Evolutionary conservation across 2,888 invertebrate genomes (phyloP).

Genomic region (Agrochola lota): DNA sequence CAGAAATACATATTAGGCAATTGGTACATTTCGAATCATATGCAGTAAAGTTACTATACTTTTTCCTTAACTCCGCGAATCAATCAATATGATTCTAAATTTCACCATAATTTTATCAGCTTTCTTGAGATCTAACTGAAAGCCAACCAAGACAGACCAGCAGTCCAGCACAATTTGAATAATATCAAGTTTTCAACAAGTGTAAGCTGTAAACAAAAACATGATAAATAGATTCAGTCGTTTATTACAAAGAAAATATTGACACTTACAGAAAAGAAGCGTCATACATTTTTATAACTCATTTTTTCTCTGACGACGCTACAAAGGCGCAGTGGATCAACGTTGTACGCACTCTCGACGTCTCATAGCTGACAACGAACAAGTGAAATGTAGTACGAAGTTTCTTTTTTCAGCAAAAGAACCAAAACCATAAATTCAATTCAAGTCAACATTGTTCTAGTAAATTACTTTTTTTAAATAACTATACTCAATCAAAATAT

Average conservation of each 20-base stretch:
- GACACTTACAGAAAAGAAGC: constrained; percentile 3
- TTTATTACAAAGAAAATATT: constrained; percentile 2
- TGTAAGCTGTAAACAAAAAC: neutral
- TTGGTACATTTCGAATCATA: too few species aligned
- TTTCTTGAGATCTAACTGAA: neutral
- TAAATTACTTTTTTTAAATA: constrained; percentile 20
- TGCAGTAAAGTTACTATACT: too few species aligned
- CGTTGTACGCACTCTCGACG: constrained; percentile 68
- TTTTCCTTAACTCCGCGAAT: too few species aligned
- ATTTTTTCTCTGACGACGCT: constrained; percentile 69
- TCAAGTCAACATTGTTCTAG: constrained; percentile 20
- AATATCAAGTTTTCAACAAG: neutral
- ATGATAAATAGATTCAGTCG: neutral
- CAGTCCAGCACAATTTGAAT: neutral
- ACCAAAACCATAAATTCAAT: constrained; percentile 41
- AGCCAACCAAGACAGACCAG: neutral
- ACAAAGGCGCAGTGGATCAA: constrained; percentile 76
- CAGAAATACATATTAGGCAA: too few species aligned
- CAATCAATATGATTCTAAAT: neutral
- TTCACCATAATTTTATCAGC: neutral
- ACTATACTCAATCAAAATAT: constrained; percentile 24
- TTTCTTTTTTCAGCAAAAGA: constrained; percentile 35
- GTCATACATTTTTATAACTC: neutral
- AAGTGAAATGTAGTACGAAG: constrained; percentile 61
- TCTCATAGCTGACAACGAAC: constrained; percentile 72